These are phyloP conservation scores for Cloeon dipterum DNA, from an alignment of 2,888 invertebrate genomes.

Conservation along the genomic window DNA sequence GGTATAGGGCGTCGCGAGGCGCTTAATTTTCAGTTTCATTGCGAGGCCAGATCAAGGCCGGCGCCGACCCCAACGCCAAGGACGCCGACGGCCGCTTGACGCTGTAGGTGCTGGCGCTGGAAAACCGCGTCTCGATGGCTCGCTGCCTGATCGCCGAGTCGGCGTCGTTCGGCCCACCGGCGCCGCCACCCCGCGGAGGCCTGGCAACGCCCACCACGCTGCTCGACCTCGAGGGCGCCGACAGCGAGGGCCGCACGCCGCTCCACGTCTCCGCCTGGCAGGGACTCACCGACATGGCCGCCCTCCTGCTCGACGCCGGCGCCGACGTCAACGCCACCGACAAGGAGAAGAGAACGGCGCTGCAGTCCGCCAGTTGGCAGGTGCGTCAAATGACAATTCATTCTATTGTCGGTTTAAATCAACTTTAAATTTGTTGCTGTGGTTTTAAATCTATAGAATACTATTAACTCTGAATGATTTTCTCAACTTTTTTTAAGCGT, in stretches of 20 bases:
- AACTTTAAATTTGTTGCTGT: no score
- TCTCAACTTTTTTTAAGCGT: no score
- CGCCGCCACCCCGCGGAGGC: not conserved
- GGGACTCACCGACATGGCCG: constrained; percentile 83
- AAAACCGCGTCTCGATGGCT: constrained; percentile 66
- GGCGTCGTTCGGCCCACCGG: constrained; percentile 22
- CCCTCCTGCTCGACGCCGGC: constrained; percentile 56
- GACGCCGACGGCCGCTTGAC: constrained; percentile 90
- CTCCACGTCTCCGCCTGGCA: constrained; percentile 84
- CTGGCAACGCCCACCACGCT: not conserved
- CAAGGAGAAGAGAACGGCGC: constrained; percentile 64
- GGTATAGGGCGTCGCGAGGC: no score
- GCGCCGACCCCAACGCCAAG: constrained; percentile 66
- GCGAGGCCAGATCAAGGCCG: no score
- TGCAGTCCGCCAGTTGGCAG: constrained; percentile 92
- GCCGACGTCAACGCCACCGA: constrained; percentile 76
- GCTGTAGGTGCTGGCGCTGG: constrained; percentile 72
- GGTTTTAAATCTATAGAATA: no score
- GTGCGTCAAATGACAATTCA: no score
- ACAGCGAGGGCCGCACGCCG: constrained; percentile 77
- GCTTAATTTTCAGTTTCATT: no score
- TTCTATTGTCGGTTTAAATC: no score
- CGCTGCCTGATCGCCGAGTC: constrained; percentile 55
- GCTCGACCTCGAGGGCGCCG: constrained; percentile 55
- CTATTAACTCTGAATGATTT: no score